Evolutionary conservation across 2,113 vertebrate genomes (phyloP).

Genomic region (Xenopus tropicalis): UCB_Xtro_10.0 CM004445.2:58497001-58497500

Average conservation of each 20-base stretch:
- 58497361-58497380: conserved; percentile 22
- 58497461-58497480: conserved; percentile 1
- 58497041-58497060: too few relatives aligned
- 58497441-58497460: not conserved
- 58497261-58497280: not conserved
- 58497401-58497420: conserved; percentile 1
- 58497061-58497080: too few relatives aligned
- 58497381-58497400: conserved; percentile 14
- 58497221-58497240: not conserved
- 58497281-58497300: conserved; percentile 11
- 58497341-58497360: conserved; percentile 8
- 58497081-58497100: too few relatives aligned
- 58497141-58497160: too few relatives aligned
- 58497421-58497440: not conserved
- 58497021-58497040: too few relatives aligned
- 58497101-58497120: too few relatives aligned
- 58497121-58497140: too few relatives aligned
- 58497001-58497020: too few relatives aligned
- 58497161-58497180: too few relatives aligned
- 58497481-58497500: not conserved
- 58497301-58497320: conserved; percentile 5
- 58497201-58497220: not conserved
- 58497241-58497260: not conserved
- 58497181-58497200: too few relatives aligned
- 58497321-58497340: conserved; percentile 31